phyloP scores from a whole-genome alignment of 1,140 invertebrate species.

The Cardiocondyla obscurior region DNA sequence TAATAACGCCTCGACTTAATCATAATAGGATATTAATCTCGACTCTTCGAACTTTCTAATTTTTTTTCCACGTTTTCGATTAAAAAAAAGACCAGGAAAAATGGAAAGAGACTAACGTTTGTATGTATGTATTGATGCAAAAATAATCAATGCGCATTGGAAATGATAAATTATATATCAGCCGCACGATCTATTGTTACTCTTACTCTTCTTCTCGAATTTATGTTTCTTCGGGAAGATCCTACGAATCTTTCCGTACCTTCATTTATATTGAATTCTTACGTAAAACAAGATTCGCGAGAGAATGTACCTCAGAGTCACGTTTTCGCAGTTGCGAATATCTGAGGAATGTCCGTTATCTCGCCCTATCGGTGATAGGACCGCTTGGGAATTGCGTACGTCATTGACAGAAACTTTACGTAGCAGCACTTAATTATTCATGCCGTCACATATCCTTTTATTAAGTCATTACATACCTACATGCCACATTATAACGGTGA shows the following conservation, averaged over 20 bases:
- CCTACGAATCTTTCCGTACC: neutral
- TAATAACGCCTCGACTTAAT: constrained; percentile 21
- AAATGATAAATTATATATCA: constrained; percentile 13
- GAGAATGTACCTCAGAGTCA: constrained; percentile 1
- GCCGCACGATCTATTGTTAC: neutral
- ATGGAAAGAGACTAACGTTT: neutral
- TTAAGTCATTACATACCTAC: neutral
- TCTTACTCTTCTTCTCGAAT: neutral
- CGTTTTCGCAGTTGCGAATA: constrained; percentile 11
- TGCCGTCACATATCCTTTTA: neutral
- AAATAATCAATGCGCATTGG: neutral
- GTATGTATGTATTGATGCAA: neutral
- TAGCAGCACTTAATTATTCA: constrained; percentile 9
- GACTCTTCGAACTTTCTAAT: neutral
- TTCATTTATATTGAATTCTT: constrained; percentile 26
- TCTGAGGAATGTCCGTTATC: neutral
- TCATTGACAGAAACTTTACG: neutral
- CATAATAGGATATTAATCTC: neutral
- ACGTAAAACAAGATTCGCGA: constrained; percentile 3
- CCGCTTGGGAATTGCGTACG: neutral
- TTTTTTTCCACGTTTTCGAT: neutral
- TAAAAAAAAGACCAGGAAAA: neutral
- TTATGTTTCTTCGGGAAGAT: neutral
- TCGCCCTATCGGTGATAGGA: constrained; percentile 2
- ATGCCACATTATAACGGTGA: neutral